These are phyloP conservation scores for Andrena marginata DNA, from an alignment of 2,888 invertebrate genomes.

Conservation along the genomic window DNA sequence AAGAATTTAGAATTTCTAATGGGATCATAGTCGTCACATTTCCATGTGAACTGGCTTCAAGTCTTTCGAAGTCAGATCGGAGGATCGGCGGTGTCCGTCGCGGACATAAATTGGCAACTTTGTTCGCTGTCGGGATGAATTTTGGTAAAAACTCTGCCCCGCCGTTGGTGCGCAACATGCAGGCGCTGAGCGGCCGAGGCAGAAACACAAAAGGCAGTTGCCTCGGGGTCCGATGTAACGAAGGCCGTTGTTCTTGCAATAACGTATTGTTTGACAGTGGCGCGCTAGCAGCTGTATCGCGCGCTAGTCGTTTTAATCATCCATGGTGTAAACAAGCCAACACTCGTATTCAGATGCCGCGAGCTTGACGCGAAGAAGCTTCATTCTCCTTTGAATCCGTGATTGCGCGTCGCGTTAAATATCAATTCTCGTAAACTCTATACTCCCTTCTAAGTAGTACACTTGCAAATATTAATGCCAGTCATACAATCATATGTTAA, in stretches of 20 bases:
- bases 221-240: slow-evolving; percentile 53
- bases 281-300: slow-evolving; percentile 26
- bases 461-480: too few species aligned
- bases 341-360: slow-evolving; percentile 9
- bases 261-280: slow-evolving; percentile 56
- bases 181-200: slow-evolving; percentile 3
- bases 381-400: too few species aligned
- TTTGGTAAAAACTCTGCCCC: slow-evolving; percentile 32
- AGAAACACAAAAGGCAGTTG: slow-evolving; percentile 39
- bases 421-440: too few species aligned
- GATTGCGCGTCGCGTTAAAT: too few species aligned
- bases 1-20: too few species aligned
- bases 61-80: neutral
- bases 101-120: neutral
- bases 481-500: too few species aligned
- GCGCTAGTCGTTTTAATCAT: slow-evolving; percentile 50
- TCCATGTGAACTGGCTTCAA: too few species aligned
- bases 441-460: too few species aligned
- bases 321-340: slow-evolving; percentile 49
- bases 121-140: neutral
- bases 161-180: neutral
- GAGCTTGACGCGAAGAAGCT: too few species aligned
- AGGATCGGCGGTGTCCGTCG: neutral
- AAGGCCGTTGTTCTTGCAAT: slow-evolving; percentile 54
- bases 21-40: too few species aligned